Evolutionary conservation across 2,797 vertebrate species (phyloP).

Genomic region (Anguilla marmorata): DNA sequence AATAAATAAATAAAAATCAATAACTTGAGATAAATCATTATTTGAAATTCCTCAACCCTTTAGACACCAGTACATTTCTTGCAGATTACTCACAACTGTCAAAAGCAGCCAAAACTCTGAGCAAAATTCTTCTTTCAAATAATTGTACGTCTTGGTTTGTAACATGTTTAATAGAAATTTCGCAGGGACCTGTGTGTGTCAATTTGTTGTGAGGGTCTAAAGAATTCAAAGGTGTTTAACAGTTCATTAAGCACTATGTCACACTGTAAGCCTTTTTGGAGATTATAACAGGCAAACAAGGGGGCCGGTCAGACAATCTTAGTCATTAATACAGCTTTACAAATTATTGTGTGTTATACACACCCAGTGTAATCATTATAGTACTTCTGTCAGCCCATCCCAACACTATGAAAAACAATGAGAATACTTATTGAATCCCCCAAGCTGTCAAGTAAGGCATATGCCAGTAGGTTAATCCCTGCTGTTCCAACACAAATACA

Average conservation of each 20-base stretch:
- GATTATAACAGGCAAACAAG: not conserved
- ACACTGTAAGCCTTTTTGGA: not conserved
- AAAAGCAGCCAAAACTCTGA: not conserved
- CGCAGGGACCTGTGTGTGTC: not conserved
- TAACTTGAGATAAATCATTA: not conserved
- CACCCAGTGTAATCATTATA: conserved; percentile 16
- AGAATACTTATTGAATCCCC: conserved; percentile 21
- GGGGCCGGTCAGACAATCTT: conserved; percentile 15
- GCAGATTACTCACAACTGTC: not conserved
- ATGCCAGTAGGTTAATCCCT: not conserved
- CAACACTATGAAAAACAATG: conserved; percentile 14
- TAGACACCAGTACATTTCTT: not conserved
- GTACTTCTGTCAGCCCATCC: conserved; percentile 17
- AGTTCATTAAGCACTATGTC: not conserved
- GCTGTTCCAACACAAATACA: conserved; percentile 6
- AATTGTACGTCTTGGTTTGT: not conserved
- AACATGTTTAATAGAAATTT: not conserved
- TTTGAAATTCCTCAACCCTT: not conserved
- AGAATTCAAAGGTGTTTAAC: not conserved
- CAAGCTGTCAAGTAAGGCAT: conserved; percentile 15
- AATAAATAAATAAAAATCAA: not conserved
- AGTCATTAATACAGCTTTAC: conserved; percentile 20
- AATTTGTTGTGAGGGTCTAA: not conserved
- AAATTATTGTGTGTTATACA: conserved; percentile 14
- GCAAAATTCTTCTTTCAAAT: not conserved